Evolutionary conservation across 2,888 invertebrate species (phyloP), one percentile per base, ranked within the genome.

Genomic region (Leptopilina syphax): DNA sequence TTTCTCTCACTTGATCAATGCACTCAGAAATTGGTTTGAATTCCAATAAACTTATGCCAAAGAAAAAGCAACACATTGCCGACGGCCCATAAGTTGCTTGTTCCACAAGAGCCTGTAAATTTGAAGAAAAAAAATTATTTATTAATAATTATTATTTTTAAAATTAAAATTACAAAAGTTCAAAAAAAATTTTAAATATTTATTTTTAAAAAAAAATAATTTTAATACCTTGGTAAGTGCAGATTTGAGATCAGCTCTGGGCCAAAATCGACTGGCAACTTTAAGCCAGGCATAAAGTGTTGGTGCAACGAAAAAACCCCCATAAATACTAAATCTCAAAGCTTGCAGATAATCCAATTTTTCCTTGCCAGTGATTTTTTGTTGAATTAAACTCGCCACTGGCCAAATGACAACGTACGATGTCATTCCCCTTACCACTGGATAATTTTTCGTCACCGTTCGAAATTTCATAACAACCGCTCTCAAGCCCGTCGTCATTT

Each of bases 301-400:
- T 13, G 97, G 97, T 0, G 97, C 97, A 27, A 96, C 96, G 91
- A 96, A 96, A 73, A 96, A 94, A 9, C 96, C 95, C n/a, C 97
- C 97, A 91, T 96, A 97, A 76, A 96, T 87, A 87, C 96, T 95
- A 92, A 95, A 97, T 82, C 96, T 93, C 60, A 95, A 92, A 84
- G 95, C 94, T 89, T 96, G 94, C 91, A 84, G 77, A 41, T 90
- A 90, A 83, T 92, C 91, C 12, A 92, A 79, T 79, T 92, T 86
- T n/a, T 91, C 86, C 13, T 90, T 90, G 50, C 91, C 90, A 3
- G 87, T 86, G 5, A 92, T 87, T 82, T 90, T 93, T 89, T 95
- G 95, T 85, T 95, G 94, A 68, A 94, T 89, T 67, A 94, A 88
- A 87, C 93, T 93, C 44, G 94, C 94, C 13, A 93, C 90, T 7